Base-by-base conservation (phyloP, 2,888 invertebrate genomes). In the Acholoe squamosa region DNA sequence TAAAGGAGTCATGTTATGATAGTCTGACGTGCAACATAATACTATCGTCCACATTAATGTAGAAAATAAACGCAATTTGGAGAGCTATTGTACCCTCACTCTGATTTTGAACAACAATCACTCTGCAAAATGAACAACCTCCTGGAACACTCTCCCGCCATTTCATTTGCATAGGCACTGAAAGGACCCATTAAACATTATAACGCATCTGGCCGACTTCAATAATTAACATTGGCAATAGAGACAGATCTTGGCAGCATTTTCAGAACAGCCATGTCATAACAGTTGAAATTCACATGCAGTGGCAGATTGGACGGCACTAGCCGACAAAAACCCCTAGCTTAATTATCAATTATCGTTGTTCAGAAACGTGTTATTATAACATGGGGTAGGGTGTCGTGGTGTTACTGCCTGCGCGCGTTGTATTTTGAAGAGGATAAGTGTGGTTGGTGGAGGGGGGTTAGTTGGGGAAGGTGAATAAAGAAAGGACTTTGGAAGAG, bases 341-440 rank as follows among this genome's bases (percentile, higher is more conserved):
- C 25, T 71, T 71, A 71, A 71, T 71, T 71, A 71, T 71, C 71
- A 28, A 71, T 71, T 71, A 71, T 71, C 71, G 28, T 3, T n/a
- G 1, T 61, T 7, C 19, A n/a, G 61, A n/a, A 61, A 43, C 5
- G 5, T 43, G 61, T n/a, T 61, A 12, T 7, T 61, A n/a, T n/a
- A n/a, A 61, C 61, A n/a, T 61, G 61, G 19, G n/a, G 61, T 7
- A 61, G 61, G n/a, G 7, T 61, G 61, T 3, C 14, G 12, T n/a
- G 61, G 61, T 43, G 61, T n/a, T 61, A 19, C 19, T 61, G 61
- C 22, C 10, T 43, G 5, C 43, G 10, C 43, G 10, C 43, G 10
- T 7, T 61, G 61, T 61, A 19, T 61, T 10, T 14, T 10, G 10
- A 19, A 19, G 61, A 7, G 61, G 61, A 43, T 10, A 10, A 10